Evolutionary conservation across 1,140 invertebrate species (phyloP).

Genomic region (Rhyzopertha dominica): DNA sequence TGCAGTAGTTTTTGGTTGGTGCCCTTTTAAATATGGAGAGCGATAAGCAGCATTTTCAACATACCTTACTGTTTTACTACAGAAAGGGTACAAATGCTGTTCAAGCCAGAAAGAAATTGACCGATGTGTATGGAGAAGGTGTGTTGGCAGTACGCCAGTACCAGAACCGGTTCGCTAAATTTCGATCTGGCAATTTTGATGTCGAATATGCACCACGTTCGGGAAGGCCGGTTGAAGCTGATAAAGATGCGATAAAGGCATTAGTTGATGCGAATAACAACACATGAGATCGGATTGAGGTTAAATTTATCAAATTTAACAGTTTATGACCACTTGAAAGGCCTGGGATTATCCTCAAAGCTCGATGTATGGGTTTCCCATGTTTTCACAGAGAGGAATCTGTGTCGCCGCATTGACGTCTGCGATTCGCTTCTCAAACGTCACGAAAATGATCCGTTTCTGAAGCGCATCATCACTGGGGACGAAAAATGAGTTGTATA

Average conservation of each 20-base stretch:
- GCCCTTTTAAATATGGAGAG: slow-evolving; percentile 5
- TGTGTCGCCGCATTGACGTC: too few relatives aligned
- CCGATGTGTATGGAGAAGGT: too few relatives aligned
- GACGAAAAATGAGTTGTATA: slow-evolving; percentile 1
- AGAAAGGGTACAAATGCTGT: not conserved
- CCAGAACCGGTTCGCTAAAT: too few relatives aligned
- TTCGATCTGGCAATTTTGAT: slow-evolving; percentile 5
- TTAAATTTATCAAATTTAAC: slow-evolving; percentile 1
- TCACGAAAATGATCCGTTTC: too few relatives aligned
- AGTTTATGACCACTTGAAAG: slow-evolving; percentile 1
- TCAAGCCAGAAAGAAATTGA: too few relatives aligned
- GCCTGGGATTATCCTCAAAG: slow-evolving; percentile 2
- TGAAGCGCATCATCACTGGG: too few relatives aligned
- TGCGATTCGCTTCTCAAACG: too few relatives aligned
- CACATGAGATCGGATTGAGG: slow-evolving; percentile 2
- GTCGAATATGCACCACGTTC: slow-evolving; percentile 2
- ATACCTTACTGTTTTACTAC: not conserved
- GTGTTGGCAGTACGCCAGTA: too few relatives aligned
- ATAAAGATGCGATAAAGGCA: slow-evolving; percentile 1
- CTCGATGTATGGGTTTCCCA: too few relatives aligned
- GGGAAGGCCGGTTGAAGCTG: slow-evolving; percentile 2
- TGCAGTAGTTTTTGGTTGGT: slow-evolving; percentile 4
- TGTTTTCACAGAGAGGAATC: too few relatives aligned
- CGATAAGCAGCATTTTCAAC: slow-evolving; percentile 3
- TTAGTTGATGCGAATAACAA: slow-evolving; percentile 1